Base-by-base conservation (phyloP, 1,140 invertebrate species). In the Parapsyche elsis region DNA sequence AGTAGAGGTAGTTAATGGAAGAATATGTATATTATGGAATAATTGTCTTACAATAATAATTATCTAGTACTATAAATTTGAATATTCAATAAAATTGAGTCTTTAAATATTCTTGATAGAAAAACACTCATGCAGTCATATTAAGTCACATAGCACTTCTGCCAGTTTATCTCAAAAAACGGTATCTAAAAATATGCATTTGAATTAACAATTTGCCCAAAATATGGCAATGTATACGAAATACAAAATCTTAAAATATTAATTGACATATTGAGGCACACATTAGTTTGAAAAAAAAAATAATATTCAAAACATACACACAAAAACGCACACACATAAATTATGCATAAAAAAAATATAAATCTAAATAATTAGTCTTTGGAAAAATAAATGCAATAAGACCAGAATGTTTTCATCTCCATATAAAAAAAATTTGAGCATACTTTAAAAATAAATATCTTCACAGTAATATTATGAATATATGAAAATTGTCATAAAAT, bases 331-430 rank as follows among this genome's bases (percentile, higher is more conserved):
- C 30, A 38, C 30, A 53, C 16, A 53, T 53, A 53, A 53, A 53
- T 53, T 5, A 53, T 53, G 12, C 12, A 53, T 53, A 5, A 53
- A 16, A 53, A 14, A 5, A 14, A 53, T 5, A 53, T 53, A 53
- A 53, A 53, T 16, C 16, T 53, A 53, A 53, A 53, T 53, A 53
- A 12, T 12, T 53, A 53, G 49, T 53, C 49, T 53, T 53, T 53
- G 49, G 49, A 53, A 53, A 53, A 53, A 53, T 53, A 53, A 53
- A 53, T 53, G 49, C 49, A 53, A 53, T 14, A 53, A 2, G 49
- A 53, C 49, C 49, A 53, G 49, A 53, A 14, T 16, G 1, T 53
- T 53, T 2, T 53, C 12, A 16, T 53, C 12, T 16, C 10, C 16
- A 53, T 14, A 16, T 14, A 53, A 53, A 53, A 14, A 46, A 53